Conservation (phyloP, 2,888 invertebrate species). For the Clostera curtula region DNA sequence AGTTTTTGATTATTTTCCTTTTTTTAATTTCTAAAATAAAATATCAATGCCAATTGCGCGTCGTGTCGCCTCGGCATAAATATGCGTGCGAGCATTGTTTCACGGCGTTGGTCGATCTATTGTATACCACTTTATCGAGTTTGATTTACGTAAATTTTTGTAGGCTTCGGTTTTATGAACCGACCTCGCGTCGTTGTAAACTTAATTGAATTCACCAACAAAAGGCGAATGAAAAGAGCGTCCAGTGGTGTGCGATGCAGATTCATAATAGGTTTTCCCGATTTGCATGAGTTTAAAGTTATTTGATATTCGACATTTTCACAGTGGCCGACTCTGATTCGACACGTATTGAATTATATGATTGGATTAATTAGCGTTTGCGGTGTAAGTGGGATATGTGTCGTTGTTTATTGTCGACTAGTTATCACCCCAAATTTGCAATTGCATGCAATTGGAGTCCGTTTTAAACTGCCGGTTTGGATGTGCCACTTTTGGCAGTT, state of each 20-base stretch:
- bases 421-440: too few species aligned
- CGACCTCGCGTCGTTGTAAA: slow-evolving; percentile 73
- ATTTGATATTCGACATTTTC: slow-evolving; percentile 63
- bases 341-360: too few species aligned
- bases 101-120: slow-evolving; percentile 51
- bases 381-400: too few species aligned
- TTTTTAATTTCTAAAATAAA: too few species aligned
- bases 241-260: slow-evolving; percentile 70
- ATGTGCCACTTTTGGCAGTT: too few species aligned
- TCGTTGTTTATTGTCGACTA: too few species aligned
- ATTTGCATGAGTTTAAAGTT: slow-evolving; percentile 67
- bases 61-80: too few species aligned
- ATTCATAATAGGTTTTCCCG: slow-evolving; percentile 70
- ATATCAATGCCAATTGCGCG: too few species aligned
- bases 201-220: slow-evolving; percentile 73
- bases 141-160: slow-evolving; percentile 73
- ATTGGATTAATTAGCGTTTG: too few species aligned
- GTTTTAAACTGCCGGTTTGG: too few species aligned
- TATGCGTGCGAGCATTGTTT: slow-evolving; percentile 38
- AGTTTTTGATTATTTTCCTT: too few species aligned
- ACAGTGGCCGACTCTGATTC: slow-evolving; percentile 50
- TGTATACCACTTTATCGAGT: slow-evolving; percentile 69
- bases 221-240: slow-evolving; percentile 73
- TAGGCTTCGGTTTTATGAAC: slow-evolving; percentile 72
- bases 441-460: too few species aligned